A percentile compares a stretch with the other conserved stretches of the same genome.
phyloP scores from a whole-genome alignment of 2,888 invertebrate genomes.

The Pollenia amentaria region DNA sequence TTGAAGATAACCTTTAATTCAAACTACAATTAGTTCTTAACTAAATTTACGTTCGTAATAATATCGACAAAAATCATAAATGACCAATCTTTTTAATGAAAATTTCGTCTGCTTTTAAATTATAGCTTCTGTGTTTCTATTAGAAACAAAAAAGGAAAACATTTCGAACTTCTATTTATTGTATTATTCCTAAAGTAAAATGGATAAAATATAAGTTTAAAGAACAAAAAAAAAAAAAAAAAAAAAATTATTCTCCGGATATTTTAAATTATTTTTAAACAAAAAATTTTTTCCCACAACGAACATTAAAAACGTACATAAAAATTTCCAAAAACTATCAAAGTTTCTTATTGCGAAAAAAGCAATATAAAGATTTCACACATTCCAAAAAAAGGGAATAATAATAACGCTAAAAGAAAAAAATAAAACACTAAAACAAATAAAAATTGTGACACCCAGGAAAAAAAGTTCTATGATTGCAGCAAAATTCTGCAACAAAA shows the following conservation, averaged over 20 bases:
- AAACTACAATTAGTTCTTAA: too few relatives aligned
- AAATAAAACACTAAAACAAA: slow-evolving; percentile 10
- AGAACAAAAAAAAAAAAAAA: not conserved
- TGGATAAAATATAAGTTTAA: not conserved
- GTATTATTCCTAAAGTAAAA: not conserved
- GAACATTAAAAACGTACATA: slow-evolving; percentile 47
- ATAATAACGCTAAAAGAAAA: slow-evolving; percentile 23
- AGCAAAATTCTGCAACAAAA: slow-evolving; percentile 37
- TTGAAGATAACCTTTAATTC: too few relatives aligned
- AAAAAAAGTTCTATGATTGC: slow-evolving; percentile 64
- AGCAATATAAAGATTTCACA: slow-evolving; percentile 60
- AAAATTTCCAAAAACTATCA: slow-evolving; percentile 51
- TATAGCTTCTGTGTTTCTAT: too few relatives aligned
- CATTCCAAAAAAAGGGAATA: slow-evolving; percentile 49
- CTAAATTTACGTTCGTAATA: too few relatives aligned
- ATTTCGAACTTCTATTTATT: not conserved
- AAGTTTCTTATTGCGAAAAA: slow-evolving; percentile 54
- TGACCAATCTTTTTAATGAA: too few relatives aligned
- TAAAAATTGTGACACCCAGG: slow-evolving; percentile 53
- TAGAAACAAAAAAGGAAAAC: not conserved
- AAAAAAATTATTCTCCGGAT: not conserved
- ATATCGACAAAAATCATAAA: too few relatives aligned
- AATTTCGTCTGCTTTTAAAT: too few relatives aligned
- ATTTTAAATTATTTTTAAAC: slow-evolving; percentile 27
- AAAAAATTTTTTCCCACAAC: slow-evolving; percentile 53